phyloP scores from a whole-genome alignment of 2,797 vertebrate species.

The Acanthiza pusilla region DNA sequence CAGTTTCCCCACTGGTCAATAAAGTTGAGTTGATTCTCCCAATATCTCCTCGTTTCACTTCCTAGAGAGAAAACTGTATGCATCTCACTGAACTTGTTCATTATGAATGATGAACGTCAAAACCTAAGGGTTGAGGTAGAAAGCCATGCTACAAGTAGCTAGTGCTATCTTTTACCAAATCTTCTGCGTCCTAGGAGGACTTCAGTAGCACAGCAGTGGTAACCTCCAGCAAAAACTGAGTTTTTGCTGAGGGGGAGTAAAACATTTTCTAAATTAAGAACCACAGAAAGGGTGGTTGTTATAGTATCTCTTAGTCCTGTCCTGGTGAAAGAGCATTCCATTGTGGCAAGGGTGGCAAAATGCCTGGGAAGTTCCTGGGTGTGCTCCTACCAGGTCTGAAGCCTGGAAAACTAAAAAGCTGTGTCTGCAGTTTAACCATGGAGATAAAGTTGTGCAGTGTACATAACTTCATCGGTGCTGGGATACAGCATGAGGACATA shows the following conservation, averaged over 20 bases:
- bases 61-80: background rate
- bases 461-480: background rate
- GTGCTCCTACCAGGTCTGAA: background rate
- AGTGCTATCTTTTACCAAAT: background rate
- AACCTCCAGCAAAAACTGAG: background rate
- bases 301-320: background rate
- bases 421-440: background rate
- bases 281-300: background rate
- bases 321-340: background rate
- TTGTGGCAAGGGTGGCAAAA: background rate
- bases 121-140: background rate
- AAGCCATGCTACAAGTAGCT: background rate
- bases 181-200: background rate
- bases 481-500: background rate
- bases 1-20: background rate
- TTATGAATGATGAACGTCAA: background rate
- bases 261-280: background rate
- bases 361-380: background rate
- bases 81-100: background rate
- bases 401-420: background rate
- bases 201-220: background rate
- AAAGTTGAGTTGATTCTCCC: background rate
- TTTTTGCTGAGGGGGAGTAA: background rate
- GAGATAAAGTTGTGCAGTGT: rapidly evolving
- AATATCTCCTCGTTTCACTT: background rate